Base-by-base conservation (phyloP, 2,113 vertebrate species). In the Notarius lentiginosus region DNA sequence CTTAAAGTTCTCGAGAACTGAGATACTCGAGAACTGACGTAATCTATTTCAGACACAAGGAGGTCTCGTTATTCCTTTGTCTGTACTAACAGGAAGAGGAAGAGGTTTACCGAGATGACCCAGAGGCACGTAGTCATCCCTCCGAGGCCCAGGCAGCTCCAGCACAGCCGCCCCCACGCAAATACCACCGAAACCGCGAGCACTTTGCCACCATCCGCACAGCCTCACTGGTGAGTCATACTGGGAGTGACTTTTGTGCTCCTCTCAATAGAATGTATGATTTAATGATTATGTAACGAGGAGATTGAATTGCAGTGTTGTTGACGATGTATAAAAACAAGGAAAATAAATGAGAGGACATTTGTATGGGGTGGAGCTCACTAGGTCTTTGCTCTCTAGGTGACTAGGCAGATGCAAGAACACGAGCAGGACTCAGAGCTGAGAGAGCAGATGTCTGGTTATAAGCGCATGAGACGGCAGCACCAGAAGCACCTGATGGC, bases 171-270 rank as follows among this genome's bases (percentile, higher is more conserved):
- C 97, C 97, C 83, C 87, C 49, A 1, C 96, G 97, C 91, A 97
- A 98, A 93, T 96, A 97, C 66, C 96, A 96, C 92, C 97, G 98
- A 91, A 99, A 99, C 92, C 95, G 97, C 73, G 98, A 99, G 95
- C 98, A 99, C 94, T 99, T 99, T 93, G 98, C 98, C 92, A 99
- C 98, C 41, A 99, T 99, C 93, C 97, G 98, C 92, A 99, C 98
- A 84, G 98, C 96, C 9, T 99, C 97, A 70, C 95, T 98, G 96
- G 98, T 99, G 95, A 87, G 93, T 53, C 76, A 65, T 34, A 63
- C 18, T 3, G 24, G 30, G 58, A 82, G 72, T 0, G 9, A 1
- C 15, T 65, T 27, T n/a, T 61, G 10, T 41, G 15, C 8, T 63
- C 70, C 56, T 41, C 34, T 73, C 30, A 7, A 47, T 53, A 56